Conservation (phyloP, 2,888 invertebrate species). For the Chironomus tentans region DNA sequence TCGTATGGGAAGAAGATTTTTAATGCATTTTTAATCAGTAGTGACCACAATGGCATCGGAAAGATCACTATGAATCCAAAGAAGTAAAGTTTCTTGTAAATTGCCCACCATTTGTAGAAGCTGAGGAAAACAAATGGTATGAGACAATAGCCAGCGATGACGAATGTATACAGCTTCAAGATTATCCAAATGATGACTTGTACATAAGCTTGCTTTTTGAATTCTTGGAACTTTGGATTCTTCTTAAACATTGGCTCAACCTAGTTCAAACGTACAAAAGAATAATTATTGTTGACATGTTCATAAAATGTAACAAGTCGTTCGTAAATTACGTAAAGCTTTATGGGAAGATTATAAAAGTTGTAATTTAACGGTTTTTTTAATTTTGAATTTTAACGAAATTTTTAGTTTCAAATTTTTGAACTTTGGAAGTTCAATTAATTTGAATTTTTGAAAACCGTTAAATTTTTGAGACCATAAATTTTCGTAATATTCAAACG, state of each 20-base stretch:
- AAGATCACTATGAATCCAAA: constrained; percentile 19
- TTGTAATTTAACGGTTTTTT: too few relatives aligned
- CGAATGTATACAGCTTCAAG: constrained; percentile 62
- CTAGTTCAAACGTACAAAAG: constrained; percentile 30
- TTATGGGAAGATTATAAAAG: too few relatives aligned
- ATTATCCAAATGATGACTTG: constrained; percentile 45
- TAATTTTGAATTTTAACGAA: too few relatives aligned
- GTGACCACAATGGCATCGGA: neutral
- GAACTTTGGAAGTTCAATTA: too few relatives aligned
- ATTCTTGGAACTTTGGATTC: constrained; percentile 43
- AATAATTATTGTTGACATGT: too few relatives aligned
- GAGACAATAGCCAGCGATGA: constrained; percentile 78
- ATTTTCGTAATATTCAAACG: too few relatives aligned
- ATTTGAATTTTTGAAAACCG: too few relatives aligned
- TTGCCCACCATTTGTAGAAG: constrained; percentile 56
- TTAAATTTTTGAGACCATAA: too few relatives aligned
- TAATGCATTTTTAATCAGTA: neutral
- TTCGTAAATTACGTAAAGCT: too few relatives aligned
- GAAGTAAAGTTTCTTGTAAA: constrained; percentile 41
- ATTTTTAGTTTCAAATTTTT: too few relatives aligned
- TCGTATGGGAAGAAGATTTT: constrained; percentile 9
- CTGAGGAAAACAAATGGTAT: constrained; percentile 64
- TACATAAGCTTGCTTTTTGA: constrained; percentile 41
- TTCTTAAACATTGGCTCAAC: constrained; percentile 48
- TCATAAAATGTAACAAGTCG: too few relatives aligned